Evolutionary conservation across 2,888 invertebrate species (phyloP).

Genomic region (Diarsia dahlii): DNA sequence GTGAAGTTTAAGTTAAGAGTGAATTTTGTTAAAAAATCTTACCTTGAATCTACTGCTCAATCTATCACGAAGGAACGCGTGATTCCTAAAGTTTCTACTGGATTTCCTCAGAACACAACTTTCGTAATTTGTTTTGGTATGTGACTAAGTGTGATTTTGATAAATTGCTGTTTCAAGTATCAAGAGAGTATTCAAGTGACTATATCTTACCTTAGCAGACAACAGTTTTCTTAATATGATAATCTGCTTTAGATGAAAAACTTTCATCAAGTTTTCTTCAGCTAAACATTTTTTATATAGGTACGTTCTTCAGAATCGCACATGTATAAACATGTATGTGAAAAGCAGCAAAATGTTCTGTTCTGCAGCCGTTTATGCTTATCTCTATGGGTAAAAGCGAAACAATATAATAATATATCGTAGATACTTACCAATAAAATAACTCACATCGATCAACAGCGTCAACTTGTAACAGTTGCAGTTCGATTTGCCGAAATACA

Average conservation of each 20-base stretch:
- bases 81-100: background rate
- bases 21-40: background rate
- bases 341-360: background rate
- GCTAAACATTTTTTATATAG: too few species aligned
- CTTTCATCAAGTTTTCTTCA: too few species aligned
- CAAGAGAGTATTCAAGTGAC: too few species aligned
- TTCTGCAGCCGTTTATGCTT: background rate
- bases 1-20: background rate
- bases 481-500: slow-evolving; percentile 80
- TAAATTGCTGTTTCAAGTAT: too few species aligned
- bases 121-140: background rate
- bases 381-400: background rate
- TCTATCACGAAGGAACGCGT: background rate
- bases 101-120: background rate
- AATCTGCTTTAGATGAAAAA: too few species aligned
- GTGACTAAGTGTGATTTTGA: background rate
- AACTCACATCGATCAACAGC: slow-evolving; percentile 79
- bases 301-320: too few species aligned
- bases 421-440: slow-evolving; percentile 78
- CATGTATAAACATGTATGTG: background rate
- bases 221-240: too few species aligned
- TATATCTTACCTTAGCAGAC: too few species aligned
- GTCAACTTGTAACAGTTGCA: slow-evolving; percentile 83
- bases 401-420: too few species aligned
- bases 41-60: background rate